Conservation (phyloP, 1,140 invertebrate genomes). For the Elymnias hypermnestra region DNA sequence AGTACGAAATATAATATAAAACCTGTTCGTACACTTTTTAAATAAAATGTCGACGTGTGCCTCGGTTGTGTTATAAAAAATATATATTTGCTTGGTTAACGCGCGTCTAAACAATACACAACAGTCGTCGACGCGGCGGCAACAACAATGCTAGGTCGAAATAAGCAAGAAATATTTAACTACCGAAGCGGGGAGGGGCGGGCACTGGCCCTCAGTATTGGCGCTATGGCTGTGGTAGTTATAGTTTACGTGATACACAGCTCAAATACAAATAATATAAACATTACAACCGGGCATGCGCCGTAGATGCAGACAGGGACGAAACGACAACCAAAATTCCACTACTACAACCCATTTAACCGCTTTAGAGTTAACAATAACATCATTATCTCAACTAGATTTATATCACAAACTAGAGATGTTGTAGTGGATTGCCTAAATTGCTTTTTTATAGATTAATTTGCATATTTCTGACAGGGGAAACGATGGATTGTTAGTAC, state of each 20-base stretch:
- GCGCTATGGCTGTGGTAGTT: constrained; percentile 75
- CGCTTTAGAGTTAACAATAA: constrained; percentile 2
- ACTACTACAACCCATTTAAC: background rate
- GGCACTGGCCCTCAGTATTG: constrained; percentile 68
- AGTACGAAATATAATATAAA: constrained; percentile 30
- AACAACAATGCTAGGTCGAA: constrained; percentile 77
- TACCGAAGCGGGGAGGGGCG: constrained; percentile 67
- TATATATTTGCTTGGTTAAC: constrained; percentile 55
- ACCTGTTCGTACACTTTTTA: constrained; percentile 16
- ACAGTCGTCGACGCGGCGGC: constrained; percentile 66
- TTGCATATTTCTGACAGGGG: constrained; percentile 71
- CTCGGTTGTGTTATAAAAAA: constrained; percentile 18
- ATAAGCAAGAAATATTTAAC: constrained; percentile 79
- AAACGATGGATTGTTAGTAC: constrained; percentile 26
- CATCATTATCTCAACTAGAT: constrained; percentile 14
- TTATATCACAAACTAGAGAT: constrained; percentile 38
- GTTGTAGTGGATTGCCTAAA: constrained; percentile 48
- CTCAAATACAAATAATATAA: constrained; percentile 79
- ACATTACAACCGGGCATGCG: constrained; percentile 73
- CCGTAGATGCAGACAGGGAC: constrained; percentile 56
- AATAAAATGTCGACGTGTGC: constrained; percentile 5
- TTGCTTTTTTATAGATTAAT: constrained; percentile 71
- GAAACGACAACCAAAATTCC: constrained; percentile 15
- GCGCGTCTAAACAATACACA: constrained; percentile 71
- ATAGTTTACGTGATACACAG: constrained; percentile 78